phyloP scores from a whole-genome alignment of 2,113 vertebrate species.

The Aspiorhynchus laticeps region DNA sequence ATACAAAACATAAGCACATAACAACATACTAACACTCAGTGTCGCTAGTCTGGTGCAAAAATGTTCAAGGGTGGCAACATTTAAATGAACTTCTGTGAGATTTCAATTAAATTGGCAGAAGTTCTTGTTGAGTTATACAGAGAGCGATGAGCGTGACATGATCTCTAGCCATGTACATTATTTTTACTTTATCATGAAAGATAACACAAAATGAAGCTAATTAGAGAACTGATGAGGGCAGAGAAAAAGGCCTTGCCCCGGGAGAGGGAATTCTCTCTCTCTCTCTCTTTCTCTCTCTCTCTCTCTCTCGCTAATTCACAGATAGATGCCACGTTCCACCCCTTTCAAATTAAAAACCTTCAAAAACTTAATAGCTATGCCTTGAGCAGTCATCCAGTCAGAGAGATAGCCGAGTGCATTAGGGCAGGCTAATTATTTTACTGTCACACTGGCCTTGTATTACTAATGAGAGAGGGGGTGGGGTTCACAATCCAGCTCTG shows the following conservation, averaged over 20 bases:
- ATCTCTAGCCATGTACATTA: slow-evolving; percentile 28
- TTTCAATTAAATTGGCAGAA: slow-evolving; percentile 12
- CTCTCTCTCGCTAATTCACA: slow-evolving; percentile 55
- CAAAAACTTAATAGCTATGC: slow-evolving; percentile 73
- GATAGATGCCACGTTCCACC: slow-evolving; percentile 66
- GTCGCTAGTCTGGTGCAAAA: background rate
- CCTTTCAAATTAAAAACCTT: slow-evolving; percentile 76
- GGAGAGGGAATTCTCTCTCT: slow-evolving; percentile 10
- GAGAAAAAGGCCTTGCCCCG: slow-evolving; percentile 38
- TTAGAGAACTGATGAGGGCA: slow-evolving; percentile 45
- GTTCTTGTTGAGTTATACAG: slow-evolving; percentile 23
- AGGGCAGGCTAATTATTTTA: slow-evolving; percentile 75
- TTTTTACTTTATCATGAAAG: slow-evolving; percentile 45
- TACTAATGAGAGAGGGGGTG: slow-evolving; percentile 30
- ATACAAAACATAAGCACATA: slow-evolving; percentile 1
- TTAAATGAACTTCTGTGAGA: background rate
- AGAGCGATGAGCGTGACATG: slow-evolving; percentile 7
- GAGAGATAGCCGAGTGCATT: slow-evolving; percentile 69
- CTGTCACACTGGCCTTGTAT: slow-evolving; percentile 66
- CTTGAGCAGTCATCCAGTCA: slow-evolving; percentile 73
- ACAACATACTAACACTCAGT: background rate
- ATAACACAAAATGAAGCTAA: slow-evolving; percentile 43
- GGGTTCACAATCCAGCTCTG: background rate
- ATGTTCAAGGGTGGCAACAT: background rate
- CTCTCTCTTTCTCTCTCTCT: slow-evolving; percentile 10